Evolutionary conservation across 2,797 vertebrate species (phyloP).

Genomic region (Sebastes paucispinis): DNA sequence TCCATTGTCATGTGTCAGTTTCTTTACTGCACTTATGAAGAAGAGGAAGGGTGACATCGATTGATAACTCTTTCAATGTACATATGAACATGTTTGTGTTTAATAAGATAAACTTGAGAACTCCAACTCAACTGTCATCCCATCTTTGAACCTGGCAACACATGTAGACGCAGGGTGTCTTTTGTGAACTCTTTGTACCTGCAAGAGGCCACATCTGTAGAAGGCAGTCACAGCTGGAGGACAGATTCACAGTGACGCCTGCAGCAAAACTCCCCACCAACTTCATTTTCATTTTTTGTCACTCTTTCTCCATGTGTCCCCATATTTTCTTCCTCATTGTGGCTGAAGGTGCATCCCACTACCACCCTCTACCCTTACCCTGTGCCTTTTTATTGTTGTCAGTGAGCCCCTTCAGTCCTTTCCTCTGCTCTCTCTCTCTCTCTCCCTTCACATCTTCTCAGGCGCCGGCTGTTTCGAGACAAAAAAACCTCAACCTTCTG

Average conservation of each 20-base stretch:
- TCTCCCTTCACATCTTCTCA: neutral
- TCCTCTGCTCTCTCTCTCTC: neutral
- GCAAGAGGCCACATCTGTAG: constrained; percentile 1
- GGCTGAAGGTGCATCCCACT: neutral
- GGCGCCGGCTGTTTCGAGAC: neutral
- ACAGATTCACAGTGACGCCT: constrained; percentile 11
- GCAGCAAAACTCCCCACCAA: neutral
- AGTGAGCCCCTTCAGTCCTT: neutral
- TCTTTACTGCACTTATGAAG: neutral
- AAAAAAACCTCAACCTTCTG: neutral
- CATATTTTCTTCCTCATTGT: neutral
- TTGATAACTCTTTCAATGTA: neutral
- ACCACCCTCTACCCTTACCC: neutral
- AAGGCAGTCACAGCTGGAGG: constrained; percentile 35
- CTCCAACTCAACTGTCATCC: neutral
- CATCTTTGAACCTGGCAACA: neutral
- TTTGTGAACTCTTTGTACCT: neutral
- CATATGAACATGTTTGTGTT: neutral
- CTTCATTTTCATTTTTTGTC: neutral
- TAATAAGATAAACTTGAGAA: neutral
- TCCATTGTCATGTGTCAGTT: neutral
- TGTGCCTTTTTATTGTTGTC: neutral
- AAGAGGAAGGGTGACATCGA: neutral
- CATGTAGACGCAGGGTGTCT: neutral
- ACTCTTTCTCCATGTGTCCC: neutral